phyloP scores from a whole-genome alignment of 2,797 vertebrate species.

The Platalea minor region DNA sequence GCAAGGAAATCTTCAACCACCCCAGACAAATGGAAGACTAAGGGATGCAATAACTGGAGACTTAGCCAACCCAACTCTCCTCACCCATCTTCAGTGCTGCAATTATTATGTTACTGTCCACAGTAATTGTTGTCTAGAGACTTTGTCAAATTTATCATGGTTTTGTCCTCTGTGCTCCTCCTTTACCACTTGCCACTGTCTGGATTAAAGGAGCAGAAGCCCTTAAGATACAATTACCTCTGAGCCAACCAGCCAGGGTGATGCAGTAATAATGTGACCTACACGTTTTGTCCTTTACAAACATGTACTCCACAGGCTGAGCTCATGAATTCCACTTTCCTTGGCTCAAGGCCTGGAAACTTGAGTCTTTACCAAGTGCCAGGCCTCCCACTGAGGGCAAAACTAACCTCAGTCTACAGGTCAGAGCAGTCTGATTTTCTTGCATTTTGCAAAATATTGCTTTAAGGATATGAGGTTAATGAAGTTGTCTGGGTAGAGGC shows the following conservation, averaged over 20 bases:
- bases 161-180: not conserved
- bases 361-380: not conserved
- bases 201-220: not conserved
- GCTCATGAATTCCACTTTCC: conserved; percentile 35
- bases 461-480: not conserved
- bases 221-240: not conserved
- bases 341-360: conserved; percentile 56
- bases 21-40: not conserved
- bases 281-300: not conserved
- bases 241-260: not conserved
- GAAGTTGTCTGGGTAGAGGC: not conserved
- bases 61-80: not conserved
- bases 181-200: not conserved
- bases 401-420: conserved; percentile 35
- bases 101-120: not conserved
- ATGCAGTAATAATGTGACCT: not conserved
- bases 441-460: not conserved
- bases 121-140: not conserved
- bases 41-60: not conserved
- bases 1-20: not conserved
- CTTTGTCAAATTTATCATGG: not conserved
- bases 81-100: not conserved
- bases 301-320: not conserved
- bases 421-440: not conserved
- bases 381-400: conserved; percentile 11